These are phyloP conservation scores for Hypotaenidia okinawae DNA, from an alignment of 2,797 vertebrate species.

Conservation along the genomic window DNA sequence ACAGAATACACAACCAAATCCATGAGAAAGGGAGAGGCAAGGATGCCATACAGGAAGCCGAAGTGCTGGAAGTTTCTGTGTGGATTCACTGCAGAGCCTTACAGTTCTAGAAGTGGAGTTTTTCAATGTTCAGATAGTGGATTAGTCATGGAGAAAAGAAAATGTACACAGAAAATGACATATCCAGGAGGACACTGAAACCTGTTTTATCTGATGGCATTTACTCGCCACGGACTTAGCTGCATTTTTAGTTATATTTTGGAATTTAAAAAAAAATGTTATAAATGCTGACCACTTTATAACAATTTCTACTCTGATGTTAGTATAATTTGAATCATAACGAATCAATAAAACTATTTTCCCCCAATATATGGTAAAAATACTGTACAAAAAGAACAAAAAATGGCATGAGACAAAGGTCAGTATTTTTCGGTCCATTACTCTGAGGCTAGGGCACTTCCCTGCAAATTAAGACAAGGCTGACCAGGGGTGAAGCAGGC, in stretches of 20 bases:
- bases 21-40: background rate
- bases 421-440: background rate
- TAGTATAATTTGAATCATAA: background rate
- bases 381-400: background rate
- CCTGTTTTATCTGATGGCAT: background rate
- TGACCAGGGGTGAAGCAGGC: background rate
- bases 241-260: background rate
- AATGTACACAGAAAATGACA: background rate
- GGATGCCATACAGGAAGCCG: background rate
- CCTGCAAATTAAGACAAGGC: constrained; percentile 1
- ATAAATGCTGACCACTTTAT: background rate
- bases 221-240: background rate
- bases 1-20: background rate
- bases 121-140: background rate
- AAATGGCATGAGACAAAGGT: background rate
- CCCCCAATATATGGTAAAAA: background rate
- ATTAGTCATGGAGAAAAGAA: background rate
- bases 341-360: background rate
- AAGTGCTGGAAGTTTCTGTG: background rate
- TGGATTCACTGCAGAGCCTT: background rate
- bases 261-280: background rate
- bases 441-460: background rate
- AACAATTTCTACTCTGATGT: background rate
- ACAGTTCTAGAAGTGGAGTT: background rate
- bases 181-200: background rate